Base-by-base conservation (phyloP, 2,113 vertebrate genomes). In the Neoarius graeffei region DNA sequence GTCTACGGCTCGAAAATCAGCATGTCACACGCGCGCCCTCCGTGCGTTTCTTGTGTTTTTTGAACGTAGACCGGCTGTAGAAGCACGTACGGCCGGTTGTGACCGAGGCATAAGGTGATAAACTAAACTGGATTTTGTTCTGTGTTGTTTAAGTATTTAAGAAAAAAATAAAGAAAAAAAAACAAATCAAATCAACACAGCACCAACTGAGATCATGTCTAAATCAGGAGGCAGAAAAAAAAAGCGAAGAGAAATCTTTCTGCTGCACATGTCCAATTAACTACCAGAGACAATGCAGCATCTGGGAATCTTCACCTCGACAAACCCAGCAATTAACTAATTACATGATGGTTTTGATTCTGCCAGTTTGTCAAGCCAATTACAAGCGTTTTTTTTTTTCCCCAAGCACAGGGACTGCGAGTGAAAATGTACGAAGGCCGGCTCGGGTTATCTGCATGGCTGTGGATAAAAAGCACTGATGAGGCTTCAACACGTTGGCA, bases 311-410 rank as follows among this genome's bases (percentile, higher is more conserved):
- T 77, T 89, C 91, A 94, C 94, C 90, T 92, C 87, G 89, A 64
- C 92, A 93, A 93, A 94, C 94, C 94, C 94, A 93, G 94, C 93
- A 93, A 94, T 94, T 93, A 93, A 91, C 92, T 94, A 93, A 94
- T 94, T 90, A 93, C 91, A 94, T 91, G 85, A 94, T 94, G 93
- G 90, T 92, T 93, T 94, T 71, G 90, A 94, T 92, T 83, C 74
- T 20, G 88, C 59, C 90, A 91, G 88, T 92, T 91, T 69, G 77
- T 93, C 92, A 91, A 90, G 91, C 89, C 93, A 94, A 93, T 95
- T 94, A 95, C 50, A 62, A 56, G 5, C 14, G 54, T 90, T 85
- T 20, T 84, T 85, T 84, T 23, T 80, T 35, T 35, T 35, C 42
- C 84, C 66, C 57, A 23, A 79, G 30, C 56, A 71, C 81, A 87